phyloP scores from a whole-genome alignment of 2,113 vertebrate genomes.

The Oryzias javanicus region DNA sequence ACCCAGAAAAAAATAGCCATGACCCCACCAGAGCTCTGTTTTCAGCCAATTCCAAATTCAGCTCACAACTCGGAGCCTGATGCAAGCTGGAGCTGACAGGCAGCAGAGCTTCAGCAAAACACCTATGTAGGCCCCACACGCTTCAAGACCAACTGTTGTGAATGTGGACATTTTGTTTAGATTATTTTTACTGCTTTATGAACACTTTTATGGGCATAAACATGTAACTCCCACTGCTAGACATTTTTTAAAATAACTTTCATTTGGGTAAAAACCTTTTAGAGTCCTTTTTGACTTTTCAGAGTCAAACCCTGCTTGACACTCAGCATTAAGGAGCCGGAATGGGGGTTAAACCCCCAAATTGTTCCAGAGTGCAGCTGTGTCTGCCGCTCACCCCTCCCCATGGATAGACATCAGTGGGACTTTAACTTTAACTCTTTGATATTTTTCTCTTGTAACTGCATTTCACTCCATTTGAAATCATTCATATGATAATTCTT shows the following conservation, averaged over 20 bases:
- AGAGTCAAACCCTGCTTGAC: no score
- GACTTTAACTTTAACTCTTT: no score
- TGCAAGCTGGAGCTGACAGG: constrained; percentile 27
- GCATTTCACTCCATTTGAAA: not conserved
- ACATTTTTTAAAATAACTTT: no score
- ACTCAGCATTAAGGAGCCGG: no score
- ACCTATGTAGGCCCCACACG: constrained; percentile 13
- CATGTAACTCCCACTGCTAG: no score
- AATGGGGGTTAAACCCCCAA: no score
- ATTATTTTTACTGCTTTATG: constrained; percentile 1
- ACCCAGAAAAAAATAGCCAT: constrained; percentile 28
- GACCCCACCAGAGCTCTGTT: constrained; percentile 24
- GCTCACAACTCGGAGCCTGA: constrained; percentile 7
- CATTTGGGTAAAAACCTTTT: no score
- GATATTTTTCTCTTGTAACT: no score
- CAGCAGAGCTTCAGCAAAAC: constrained; percentile 14
- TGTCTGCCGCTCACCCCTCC: no score
- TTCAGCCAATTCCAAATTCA: constrained; percentile 17
- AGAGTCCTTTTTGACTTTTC: no score
- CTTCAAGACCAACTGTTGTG: not conserved
- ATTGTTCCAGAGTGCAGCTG: no score
- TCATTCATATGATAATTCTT: constrained; percentile 4
- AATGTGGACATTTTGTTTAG: constrained; percentile 10
- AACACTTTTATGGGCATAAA: not conserved
- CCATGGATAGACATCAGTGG: no score